Conservation (phyloP, 2,888 invertebrate genomes). For the Crepidodera aurea region DNA sequence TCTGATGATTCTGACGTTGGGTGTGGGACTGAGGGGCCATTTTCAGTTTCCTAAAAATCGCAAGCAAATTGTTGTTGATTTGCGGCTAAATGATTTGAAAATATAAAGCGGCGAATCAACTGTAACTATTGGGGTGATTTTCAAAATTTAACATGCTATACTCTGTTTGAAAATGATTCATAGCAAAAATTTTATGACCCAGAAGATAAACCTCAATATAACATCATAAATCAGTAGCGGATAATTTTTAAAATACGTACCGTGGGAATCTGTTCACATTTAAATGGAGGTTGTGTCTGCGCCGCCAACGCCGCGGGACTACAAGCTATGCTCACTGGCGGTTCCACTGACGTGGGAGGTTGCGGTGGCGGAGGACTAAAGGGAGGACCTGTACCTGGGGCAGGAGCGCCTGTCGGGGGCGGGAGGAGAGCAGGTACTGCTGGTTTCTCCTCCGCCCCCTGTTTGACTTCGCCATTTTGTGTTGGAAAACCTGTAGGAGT, state of each 20-base stretch:
- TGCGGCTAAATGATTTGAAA: too few species aligned
- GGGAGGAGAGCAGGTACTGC: conserved; percentile 65
- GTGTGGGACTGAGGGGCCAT: conserved; percentile 45
- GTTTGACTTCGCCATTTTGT: conserved; percentile 63
- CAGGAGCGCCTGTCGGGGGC: conserved; percentile 50
- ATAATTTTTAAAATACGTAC: too few species aligned
- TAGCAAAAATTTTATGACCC: too few species aligned
- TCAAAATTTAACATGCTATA: too few species aligned
- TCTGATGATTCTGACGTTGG: conserved; percentile 50
- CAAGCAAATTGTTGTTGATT: too few species aligned
- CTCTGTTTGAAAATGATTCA: too few species aligned
- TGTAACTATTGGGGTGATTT: too few species aligned
- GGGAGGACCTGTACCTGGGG: conserved; percentile 59
- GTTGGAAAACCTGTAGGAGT: conserved; percentile 41
- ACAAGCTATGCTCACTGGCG: conserved; percentile 58
- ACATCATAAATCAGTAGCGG: too few species aligned
- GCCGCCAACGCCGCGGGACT: conserved; percentile 49
- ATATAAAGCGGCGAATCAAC: background rate
- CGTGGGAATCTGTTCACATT: conserved; percentile 45
- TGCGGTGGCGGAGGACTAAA: conserved; percentile 60
- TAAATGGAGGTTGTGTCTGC: conserved; percentile 51
- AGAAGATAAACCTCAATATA: too few species aligned
- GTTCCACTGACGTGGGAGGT: conserved; percentile 59
- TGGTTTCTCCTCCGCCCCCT: conserved; percentile 58
- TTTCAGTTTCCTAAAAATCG: conserved; percentile 41